Conservation (phyloP, 2,113 vertebrate species). For the Gymnobelideus leadbeateri region DNA sequence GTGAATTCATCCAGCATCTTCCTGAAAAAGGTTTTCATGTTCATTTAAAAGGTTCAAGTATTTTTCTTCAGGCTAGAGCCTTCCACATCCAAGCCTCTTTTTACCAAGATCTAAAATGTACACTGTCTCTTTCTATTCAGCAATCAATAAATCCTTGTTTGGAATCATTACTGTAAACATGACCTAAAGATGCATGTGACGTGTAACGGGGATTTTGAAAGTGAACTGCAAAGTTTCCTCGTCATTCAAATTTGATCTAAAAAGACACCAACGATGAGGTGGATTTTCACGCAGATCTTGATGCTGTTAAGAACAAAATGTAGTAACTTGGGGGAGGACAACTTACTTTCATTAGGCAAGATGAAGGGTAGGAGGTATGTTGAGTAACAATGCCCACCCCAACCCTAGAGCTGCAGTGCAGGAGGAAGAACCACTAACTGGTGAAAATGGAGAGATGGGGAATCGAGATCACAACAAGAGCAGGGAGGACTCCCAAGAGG, state of each 20-base stretch:
- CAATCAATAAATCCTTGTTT: conserved; percentile 26
- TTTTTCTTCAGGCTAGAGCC: not conserved
- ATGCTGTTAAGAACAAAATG: not conserved
- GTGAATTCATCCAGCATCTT: not conserved
- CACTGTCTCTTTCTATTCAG: conserved; percentile 22
- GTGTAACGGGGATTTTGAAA: not conserved
- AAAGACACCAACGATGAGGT: not conserved
- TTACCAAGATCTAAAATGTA: conserved; percentile 1
- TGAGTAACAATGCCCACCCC: not conserved
- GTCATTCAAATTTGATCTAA: not conserved
- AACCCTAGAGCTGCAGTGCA: not conserved
- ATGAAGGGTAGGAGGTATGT: not conserved
- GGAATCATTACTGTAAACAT: not conserved
- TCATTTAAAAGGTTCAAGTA: not conserved
- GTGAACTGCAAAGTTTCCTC: conserved; percentile 8
- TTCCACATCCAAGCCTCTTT: not conserved
- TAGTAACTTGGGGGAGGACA: not conserved
- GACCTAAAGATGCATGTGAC: conserved; percentile 10
- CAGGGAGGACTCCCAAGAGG: no score
- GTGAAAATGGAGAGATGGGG: not conserved
- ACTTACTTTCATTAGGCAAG: not conserved
- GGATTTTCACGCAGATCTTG: not conserved
- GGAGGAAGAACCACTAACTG: not conserved
- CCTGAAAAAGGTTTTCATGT: not conserved
- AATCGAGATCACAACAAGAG: not conserved